These are phyloP conservation scores for Aporophyla nigra DNA, from an alignment of 2,888 invertebrate species.

Conservation along the genomic window DNA sequence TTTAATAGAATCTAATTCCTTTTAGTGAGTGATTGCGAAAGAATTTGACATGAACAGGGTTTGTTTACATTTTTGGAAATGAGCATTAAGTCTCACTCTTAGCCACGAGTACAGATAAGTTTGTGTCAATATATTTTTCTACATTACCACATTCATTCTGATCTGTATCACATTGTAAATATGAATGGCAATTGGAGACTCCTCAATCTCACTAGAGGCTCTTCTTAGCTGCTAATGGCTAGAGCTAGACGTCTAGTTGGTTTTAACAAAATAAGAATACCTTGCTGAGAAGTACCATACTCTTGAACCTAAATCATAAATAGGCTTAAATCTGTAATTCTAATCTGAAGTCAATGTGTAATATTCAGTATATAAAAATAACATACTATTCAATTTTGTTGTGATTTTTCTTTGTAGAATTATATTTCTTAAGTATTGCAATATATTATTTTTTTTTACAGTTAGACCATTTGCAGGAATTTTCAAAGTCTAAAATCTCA, in stretches of 20 bases:
- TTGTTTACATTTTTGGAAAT: neutral
- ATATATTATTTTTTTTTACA: neutral
- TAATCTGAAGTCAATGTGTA: neutral
- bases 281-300: neutral
- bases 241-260: neutral
- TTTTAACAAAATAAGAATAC: neutral
- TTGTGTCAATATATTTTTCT: neutral
- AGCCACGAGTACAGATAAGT: neutral
- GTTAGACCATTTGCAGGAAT: neutral
- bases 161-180: neutral
- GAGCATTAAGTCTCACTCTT: neutral
- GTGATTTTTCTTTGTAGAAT: neutral
- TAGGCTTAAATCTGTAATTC: neutral
- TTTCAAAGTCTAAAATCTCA: neutral
- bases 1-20: neutral
- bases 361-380: neutral
- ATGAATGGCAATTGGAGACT: neutral
- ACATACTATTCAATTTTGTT: neutral
- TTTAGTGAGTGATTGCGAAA: neutral
- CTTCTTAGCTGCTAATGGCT: neutral
- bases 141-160: neutral
- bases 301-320: neutral
- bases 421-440: neutral
- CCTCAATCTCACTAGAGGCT: neutral
- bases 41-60: neutral